A percentile compares a stretch with the other conserved stretches of the same genome.
These are phyloP conservation scores for Megaleporinus macrocephalus DNA, from an alignment of 2,113 vertebrate genomes.

Conservation along the genomic window DNA sequence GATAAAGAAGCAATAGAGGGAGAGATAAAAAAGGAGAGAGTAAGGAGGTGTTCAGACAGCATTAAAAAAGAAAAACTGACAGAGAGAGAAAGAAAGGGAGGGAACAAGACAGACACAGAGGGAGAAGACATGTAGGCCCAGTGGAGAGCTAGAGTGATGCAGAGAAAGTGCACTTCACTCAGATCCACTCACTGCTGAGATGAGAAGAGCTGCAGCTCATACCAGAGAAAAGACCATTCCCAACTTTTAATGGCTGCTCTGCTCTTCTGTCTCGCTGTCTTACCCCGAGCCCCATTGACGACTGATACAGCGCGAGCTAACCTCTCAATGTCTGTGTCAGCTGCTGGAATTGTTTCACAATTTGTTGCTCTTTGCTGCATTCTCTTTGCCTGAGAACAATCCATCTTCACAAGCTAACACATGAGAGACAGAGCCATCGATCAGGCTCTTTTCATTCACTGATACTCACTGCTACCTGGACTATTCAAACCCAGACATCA, in stretches of 20 bases:
- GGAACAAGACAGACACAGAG: not conserved
- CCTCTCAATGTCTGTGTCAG: constrained; percentile 28
- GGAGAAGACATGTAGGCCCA: constrained; percentile 65
- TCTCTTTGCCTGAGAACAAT: constrained; percentile 46
- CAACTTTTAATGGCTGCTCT: constrained; percentile 48
- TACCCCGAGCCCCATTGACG: constrained; percentile 14
- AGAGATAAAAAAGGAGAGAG: constrained; percentile 27
- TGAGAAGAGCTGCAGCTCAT: not conserved
- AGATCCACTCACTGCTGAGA: constrained; percentile 32
- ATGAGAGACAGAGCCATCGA: constrained; percentile 25
- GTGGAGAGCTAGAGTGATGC: constrained; percentile 24
- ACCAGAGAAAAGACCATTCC: constrained; percentile 40
- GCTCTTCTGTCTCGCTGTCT: constrained; percentile 23
- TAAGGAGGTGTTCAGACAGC: not conserved
- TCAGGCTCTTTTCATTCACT: not conserved
- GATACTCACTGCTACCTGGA: constrained; percentile 9
- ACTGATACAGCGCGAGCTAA: constrained; percentile 43
- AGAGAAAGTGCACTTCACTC: constrained; percentile 2
- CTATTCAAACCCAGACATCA: constrained; percentile 3
- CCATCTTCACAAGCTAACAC: constrained; percentile 18
- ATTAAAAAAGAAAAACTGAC: not conserved
- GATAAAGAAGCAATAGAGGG: not conserved
- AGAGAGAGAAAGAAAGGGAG: not conserved
- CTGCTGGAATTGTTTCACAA: constrained; percentile 46
- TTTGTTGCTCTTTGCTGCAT: constrained; percentile 41